Evolutionary conservation across 1,140 invertebrate genomes (phyloP).

Genomic region (Doryteuthis pealeii): DNA sequence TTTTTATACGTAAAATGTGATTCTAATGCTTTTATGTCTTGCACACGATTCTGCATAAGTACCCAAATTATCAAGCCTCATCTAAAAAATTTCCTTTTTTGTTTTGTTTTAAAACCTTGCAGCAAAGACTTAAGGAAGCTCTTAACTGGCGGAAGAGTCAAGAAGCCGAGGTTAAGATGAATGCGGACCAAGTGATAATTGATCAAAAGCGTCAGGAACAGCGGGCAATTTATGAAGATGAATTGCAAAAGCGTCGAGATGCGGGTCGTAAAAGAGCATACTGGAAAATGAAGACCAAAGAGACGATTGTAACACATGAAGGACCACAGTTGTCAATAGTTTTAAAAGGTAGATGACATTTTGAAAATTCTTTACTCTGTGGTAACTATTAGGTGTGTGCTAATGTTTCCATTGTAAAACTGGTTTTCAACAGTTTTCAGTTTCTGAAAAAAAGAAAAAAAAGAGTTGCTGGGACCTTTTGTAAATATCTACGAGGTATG

Average conservation of each 20-base stretch:
- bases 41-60: too few relatives aligned
- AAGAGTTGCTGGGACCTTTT: too few relatives aligned
- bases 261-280: constrained; percentile 54
- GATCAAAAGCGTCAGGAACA: constrained; percentile 72
- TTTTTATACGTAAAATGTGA: too few relatives aligned
- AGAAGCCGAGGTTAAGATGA: constrained; percentile 67
- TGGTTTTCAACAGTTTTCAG: too few relatives aligned
- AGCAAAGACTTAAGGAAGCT: constrained; percentile 53
- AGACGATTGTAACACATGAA: constrained; percentile 21
- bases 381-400: too few relatives aligned
- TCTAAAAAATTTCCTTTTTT: too few relatives aligned
- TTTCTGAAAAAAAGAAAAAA: too few relatives aligned
- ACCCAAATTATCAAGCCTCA: too few relatives aligned
- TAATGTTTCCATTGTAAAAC: too few relatives aligned
- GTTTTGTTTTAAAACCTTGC: constrained; percentile 20
- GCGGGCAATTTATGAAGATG: constrained; percentile 67
- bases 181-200: constrained; percentile 68
- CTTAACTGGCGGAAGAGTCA: constrained; percentile 62
- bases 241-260: constrained; percentile 68
- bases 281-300: constrained; percentile 27
- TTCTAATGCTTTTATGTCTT: too few relatives aligned
- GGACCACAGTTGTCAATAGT: constrained; percentile 42
- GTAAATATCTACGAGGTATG: too few relatives aligned
- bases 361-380: too few relatives aligned
- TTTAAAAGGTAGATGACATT: constrained; percentile 45